These are phyloP conservation scores for Myotis yumanensis DNA, from an alignment of 2,113 vertebrate species.

Conservation along the genomic window DNA sequence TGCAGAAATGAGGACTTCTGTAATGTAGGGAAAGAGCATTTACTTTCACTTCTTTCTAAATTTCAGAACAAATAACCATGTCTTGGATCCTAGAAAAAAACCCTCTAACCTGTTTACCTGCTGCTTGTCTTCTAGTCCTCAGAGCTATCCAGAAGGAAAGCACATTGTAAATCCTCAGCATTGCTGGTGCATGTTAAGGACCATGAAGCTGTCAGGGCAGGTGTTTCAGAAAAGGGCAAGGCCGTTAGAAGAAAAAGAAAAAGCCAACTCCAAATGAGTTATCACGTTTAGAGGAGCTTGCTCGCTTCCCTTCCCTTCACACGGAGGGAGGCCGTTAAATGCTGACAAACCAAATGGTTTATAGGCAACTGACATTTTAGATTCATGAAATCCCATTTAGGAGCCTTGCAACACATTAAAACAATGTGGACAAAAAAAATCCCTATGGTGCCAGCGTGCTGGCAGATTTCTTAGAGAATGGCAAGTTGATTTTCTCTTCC, in stretches of 20 bases:
- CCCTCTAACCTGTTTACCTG: not conserved
- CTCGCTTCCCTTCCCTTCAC: not conserved
- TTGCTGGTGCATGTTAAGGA: not conserved
- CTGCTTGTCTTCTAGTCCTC: not conserved
- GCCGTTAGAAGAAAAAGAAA: not conserved
- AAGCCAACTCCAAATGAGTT: conserved; percentile 28
- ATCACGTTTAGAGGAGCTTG: not conserved
- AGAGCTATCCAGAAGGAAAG: not conserved
- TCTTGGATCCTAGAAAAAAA: not conserved
- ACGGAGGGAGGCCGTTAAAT: conserved; percentile 21
- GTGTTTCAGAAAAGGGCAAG: conserved; percentile 51
- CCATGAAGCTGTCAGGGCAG: not conserved
- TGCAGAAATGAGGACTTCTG: not conserved
- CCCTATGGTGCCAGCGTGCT: not conserved
- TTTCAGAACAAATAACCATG: not conserved
- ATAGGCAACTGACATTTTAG: conserved; percentile 33
- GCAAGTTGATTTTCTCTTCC: not conserved
- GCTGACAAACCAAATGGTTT: conserved; percentile 45
- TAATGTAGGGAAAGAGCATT: not conserved
- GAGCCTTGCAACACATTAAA: conserved; percentile 37
- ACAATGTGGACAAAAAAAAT: not conserved
- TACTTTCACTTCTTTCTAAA: not conserved
- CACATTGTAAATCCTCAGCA: not conserved
- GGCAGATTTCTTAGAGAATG: not conserved
- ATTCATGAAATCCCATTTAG: conserved; percentile 48